Conservation (phyloP, 2,113 vertebrate genomes). For the Coryphaenoides rupestris region DNA sequence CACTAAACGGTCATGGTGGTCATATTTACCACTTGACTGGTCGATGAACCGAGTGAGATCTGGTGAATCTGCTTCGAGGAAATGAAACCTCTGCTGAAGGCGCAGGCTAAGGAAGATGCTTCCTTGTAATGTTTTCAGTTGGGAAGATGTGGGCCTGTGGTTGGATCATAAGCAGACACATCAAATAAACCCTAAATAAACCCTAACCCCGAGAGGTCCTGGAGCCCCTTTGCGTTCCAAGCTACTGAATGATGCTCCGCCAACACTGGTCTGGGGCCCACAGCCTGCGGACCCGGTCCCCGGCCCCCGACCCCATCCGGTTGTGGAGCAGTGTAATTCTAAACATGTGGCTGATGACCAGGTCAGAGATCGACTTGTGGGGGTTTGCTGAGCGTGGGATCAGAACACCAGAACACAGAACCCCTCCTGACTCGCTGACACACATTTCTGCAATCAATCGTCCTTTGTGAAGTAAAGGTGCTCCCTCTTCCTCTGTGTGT, state of each 20-base stretch:
- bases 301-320: conserved; percentile 35
- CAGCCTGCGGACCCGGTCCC: too few relatives aligned
- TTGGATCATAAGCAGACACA: conserved; percentile 4
- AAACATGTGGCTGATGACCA: conserved; percentile 60
- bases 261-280: too few relatives aligned
- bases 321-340: conserved; percentile 52
- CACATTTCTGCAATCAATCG: conserved; percentile 44
- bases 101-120: neutral
- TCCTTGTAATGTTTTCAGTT: conserved; percentile 18
- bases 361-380: conserved; percentile 60
- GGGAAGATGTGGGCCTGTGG: conserved; percentile 9
- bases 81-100: conserved; percentile 4
- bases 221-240: neutral
- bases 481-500: conserved; percentile 2
- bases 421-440: conserved; percentile 30
- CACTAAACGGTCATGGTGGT: too few relatives aligned
- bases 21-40: too few relatives aligned
- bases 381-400: neutral
- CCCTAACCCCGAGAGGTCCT: neutral
- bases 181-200: conserved; percentile 1
- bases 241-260: conserved; percentile 21
- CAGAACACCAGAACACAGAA: conserved; percentile 46
- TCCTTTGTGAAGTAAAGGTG: conserved; percentile 46
- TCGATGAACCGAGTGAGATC: too few relatives aligned
- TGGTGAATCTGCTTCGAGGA: too few relatives aligned